Base-by-base conservation (phyloP, 2,888 invertebrate genomes). In the Mythimna loreyi region DNA sequence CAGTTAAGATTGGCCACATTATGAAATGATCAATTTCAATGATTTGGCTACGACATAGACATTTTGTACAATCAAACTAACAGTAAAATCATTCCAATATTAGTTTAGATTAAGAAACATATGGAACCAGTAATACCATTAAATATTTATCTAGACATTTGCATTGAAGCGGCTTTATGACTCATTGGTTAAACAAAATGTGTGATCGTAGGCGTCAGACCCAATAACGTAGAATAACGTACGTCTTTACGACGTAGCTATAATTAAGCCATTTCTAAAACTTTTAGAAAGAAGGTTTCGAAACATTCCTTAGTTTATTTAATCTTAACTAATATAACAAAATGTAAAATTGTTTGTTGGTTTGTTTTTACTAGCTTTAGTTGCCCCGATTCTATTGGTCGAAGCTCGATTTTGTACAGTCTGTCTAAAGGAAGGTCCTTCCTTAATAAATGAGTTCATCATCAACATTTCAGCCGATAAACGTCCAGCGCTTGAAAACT, bases 191-290 rank as follows among this genome's bases (percentile, higher is more conserved):
- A 73, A 40, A 70, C 47, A 55, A 57, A 69, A 79, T 55, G 73
- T 71, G 73, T 71, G 67, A 64, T 61, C 64, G 85, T 83, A 72
- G 85, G 83, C 70, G 82, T 82, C 53, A 72, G 71, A 52, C 57
- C 76, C 78, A 83, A 83, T 83, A 83, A 62, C 36, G 64, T 62
- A 43, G 75, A 83, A 83, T 83, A 83, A 62, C 36, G 64, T 62
- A 43, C 63, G 56, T 64, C 47, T 68, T 78, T 75, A 82, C 55
- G 60, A 66, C 58, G 43, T 28, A n/a, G n/a, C n/a, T n/a, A 70
- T 82, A 82, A 84, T 80, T 74, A 79, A 84, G 80, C 65, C 62
- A 80, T 82, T 80, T 69, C 68, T 65, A 52, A 67, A 72, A 70
- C 55, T 67, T 36, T 62, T 28, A 57, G 23, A 67, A 69, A 71